Conservation (phyloP, 2,797 vertebrate species). For the Hyperoplus lanceolatus region DNA sequence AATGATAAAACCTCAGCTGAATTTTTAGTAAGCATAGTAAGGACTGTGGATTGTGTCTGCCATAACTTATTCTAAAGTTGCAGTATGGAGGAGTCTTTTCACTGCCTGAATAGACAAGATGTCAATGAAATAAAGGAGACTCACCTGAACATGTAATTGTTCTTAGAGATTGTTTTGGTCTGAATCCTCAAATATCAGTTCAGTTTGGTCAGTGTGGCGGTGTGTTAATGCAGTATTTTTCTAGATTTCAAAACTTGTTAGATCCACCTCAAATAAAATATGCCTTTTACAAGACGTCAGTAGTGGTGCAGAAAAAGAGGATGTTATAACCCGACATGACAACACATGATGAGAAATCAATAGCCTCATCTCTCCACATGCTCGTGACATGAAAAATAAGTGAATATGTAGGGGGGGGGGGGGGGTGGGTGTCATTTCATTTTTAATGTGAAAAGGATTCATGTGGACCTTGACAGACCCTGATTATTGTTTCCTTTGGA, state of each 20-base stretch:
- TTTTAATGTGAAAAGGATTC: slow-evolving; percentile 64
- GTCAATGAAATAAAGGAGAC: neutral
- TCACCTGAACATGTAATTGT: neutral
- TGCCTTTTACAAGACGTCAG: slow-evolving; percentile 39
- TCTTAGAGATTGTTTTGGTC: neutral
- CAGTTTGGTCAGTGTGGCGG: neutral
- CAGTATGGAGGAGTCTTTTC: neutral
- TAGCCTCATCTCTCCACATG: slow-evolving; percentile 58
- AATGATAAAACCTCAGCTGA: neutral
- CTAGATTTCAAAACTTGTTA: slow-evolving; percentile 30
- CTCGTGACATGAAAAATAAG: slow-evolving; percentile 49
- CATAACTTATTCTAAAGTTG: neutral
- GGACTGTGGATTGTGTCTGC: neutral
- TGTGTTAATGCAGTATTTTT: slow-evolving; percentile 14
- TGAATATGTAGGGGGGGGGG: slow-evolving; percentile 21
- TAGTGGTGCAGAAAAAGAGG: slow-evolving; percentile 53
- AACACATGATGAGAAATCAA: slow-evolving; percentile 79
- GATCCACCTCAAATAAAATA: slow-evolving; percentile 11
- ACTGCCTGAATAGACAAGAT: too few species aligned
- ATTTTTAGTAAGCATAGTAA: neutral
- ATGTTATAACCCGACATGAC: slow-evolving; percentile 73
- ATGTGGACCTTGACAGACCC: slow-evolving; percentile 59
- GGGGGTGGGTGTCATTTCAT: slow-evolving; percentile 32
- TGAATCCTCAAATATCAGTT: slow-evolving; percentile 7
- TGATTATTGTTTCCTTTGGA: slow-evolving; percentile 54